Evolutionary conservation across 2,888 invertebrate genomes (phyloP).

Genomic region (Epirrita christyi): DNA sequence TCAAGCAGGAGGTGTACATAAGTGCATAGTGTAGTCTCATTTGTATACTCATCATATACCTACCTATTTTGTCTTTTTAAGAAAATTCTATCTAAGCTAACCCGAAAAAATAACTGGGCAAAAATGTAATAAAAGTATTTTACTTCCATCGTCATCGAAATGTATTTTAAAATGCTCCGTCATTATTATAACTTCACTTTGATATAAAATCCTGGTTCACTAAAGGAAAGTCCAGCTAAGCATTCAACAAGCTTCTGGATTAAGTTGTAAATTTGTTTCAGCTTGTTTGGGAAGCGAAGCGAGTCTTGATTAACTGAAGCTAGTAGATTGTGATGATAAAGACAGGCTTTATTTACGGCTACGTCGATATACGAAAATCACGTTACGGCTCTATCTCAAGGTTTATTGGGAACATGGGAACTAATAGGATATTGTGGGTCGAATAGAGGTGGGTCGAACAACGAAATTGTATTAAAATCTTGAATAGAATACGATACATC

Average conservation of each 20-base stretch:
- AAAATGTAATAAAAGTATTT: background rate
- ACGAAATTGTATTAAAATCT: background rate
- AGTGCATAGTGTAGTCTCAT: constrained; percentile 55
- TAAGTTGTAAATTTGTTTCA: constrained; percentile 6
- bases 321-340: constrained; percentile 1
- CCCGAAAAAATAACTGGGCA: too few species aligned
- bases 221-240: constrained; percentile 10
- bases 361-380: constrained; percentile 10
- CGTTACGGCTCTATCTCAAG: constrained; percentile 23
- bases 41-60: background rate
- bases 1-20: constrained; percentile 69
- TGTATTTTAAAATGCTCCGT: constrained; percentile 7
- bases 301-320: constrained; percentile 5
- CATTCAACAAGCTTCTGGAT: constrained; percentile 10
- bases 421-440: constrained; percentile 13
- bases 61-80: background rate
- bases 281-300: constrained; percentile 1
- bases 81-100: background rate
- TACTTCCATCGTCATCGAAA: background rate
- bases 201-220: constrained; percentile 10
- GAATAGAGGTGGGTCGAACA: constrained; percentile 3
- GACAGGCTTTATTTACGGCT: constrained; percentile 5
- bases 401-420: constrained; percentile 20
- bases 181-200: constrained; percentile 6
- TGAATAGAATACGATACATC: background rate